phyloP scores from a whole-genome alignment of 2,888 invertebrate species.

The Rhimphoctona megacephalus region DNA sequence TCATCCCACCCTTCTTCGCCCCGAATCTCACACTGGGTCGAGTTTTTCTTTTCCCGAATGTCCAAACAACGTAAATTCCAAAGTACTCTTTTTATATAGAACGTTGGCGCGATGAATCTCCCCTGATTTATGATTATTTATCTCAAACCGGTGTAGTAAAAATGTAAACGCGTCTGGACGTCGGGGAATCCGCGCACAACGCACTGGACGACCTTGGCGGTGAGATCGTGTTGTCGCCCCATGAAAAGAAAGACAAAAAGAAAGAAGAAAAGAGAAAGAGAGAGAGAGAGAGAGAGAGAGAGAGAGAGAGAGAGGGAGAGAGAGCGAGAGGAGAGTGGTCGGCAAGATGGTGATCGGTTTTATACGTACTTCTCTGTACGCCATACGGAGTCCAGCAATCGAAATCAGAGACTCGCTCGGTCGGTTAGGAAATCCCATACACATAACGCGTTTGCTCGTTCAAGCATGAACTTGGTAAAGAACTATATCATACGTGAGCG shows the following conservation, averaged over 20 bases:
- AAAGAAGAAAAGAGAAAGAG: neutral
- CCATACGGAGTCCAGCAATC: constrained; percentile 59
- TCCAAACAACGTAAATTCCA: constrained; percentile 34
- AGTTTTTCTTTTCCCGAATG: neutral
- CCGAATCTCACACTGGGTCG: constrained; percentile 14
- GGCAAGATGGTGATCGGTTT: constrained; percentile 49
- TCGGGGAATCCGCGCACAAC: constrained; percentile 51
- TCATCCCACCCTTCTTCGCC: constrained; percentile 2
- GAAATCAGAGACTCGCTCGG: constrained; percentile 64
- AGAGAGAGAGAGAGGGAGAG: neutral
- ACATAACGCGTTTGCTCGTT: constrained; percentile 25
- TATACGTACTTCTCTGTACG: constrained; percentile 53
- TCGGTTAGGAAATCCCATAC: constrained; percentile 36
- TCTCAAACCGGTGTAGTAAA: constrained; percentile 69
- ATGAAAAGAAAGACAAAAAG: neutral
- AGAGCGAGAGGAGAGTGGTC: neutral
- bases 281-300: too few species aligned
- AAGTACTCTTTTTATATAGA: neutral
- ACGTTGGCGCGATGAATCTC: constrained; percentile 8
- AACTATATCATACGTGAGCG: constrained; percentile 1
- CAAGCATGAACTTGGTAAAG: constrained; percentile 41
- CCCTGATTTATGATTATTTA: constrained; percentile 54
- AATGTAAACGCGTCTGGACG: constrained; percentile 51
- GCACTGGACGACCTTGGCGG: constrained; percentile 78
- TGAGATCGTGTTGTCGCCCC: constrained; percentile 75